A percentile compares a stretch with the other conserved stretches of the same genome.
Conservation (phyloP, 2,113 vertebrate species). For the Cichladusa arquata region DNA sequence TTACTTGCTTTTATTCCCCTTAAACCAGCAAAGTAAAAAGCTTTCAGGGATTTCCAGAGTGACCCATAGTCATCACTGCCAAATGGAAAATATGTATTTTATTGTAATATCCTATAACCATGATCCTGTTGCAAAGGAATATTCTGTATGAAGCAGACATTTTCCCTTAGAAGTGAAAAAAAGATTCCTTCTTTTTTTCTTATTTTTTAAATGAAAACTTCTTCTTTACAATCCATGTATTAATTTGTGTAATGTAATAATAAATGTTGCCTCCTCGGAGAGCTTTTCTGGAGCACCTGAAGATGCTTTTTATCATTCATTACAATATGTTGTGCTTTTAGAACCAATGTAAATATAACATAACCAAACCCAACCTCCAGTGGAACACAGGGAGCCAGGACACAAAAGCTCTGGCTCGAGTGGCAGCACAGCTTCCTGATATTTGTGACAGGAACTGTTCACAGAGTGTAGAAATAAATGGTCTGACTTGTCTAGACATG, state of each 20-base stretch:
- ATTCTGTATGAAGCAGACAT: background rate
- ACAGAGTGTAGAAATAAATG: accelerated
- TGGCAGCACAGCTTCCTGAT: background rate
- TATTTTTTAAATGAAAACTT: background rate
- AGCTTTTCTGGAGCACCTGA: background rate
- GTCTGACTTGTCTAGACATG: background rate
- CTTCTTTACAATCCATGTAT: background rate
- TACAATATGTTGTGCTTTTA: background rate
- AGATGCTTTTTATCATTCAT: background rate
- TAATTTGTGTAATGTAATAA: background rate
- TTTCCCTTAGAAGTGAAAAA: background rate
- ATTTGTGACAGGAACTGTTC: background rate
- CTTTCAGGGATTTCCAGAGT: background rate
- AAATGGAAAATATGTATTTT: background rate
- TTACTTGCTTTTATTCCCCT: background rate
- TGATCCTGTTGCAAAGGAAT: background rate
- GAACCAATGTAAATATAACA: background rate
- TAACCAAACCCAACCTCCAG: background rate
- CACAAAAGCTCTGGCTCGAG: accelerated
- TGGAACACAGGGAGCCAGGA: background rate
- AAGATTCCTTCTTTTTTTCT: accelerated
- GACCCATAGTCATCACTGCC: background rate
- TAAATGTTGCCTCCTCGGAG: background rate
- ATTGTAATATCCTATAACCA: background rate
- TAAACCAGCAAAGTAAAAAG: background rate